Conservation (phyloP, 2,888 invertebrate genomes). For the Volucella bombylans region DNA sequence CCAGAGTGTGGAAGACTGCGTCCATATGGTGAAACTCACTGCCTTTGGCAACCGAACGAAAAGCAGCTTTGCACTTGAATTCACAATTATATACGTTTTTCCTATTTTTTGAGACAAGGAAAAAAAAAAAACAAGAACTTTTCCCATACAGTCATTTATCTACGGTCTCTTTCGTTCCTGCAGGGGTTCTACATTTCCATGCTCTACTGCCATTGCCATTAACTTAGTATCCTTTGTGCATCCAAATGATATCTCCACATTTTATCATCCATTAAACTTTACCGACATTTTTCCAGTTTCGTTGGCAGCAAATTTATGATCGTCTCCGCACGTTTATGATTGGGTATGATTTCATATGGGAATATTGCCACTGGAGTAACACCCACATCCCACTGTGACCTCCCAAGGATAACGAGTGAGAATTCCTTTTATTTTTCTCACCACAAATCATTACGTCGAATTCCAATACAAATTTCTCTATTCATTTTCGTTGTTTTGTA, state of each 20-base stretch:
- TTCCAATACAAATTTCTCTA: constrained; percentile 13
- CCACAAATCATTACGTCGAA: constrained; percentile 6
- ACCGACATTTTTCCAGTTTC: constrained; percentile 72
- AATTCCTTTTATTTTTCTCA: not conserved
- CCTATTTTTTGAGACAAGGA: constrained; percentile 4
- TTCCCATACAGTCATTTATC: constrained; percentile 49
- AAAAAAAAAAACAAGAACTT: constrained; percentile 33
- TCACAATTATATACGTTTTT: constrained; percentile 58
- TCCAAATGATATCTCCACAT: constrained; percentile 65
- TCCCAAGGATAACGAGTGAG: not conserved
- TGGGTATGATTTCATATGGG: constrained; percentile 56
- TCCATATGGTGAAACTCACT: constrained; percentile 65
- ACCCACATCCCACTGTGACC: not conserved
- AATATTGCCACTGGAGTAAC: constrained; percentile 11
- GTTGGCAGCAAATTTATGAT: constrained; percentile 72
- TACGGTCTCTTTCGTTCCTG: constrained; percentile 34
- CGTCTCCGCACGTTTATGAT: constrained; percentile 66
- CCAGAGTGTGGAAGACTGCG: constrained; percentile 35
- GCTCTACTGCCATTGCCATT: constrained; percentile 6
- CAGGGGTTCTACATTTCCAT: not conserved
- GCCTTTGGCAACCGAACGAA: constrained; percentile 59
- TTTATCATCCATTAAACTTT: constrained; percentile 73
- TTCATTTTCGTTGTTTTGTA: not conserved
- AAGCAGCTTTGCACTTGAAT: constrained; percentile 71
- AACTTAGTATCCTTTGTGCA: constrained; percentile 41